Evolutionary conservation across 2,113 vertebrate genomes (phyloP).

Genomic region (Clarias gariepinus): DNA sequence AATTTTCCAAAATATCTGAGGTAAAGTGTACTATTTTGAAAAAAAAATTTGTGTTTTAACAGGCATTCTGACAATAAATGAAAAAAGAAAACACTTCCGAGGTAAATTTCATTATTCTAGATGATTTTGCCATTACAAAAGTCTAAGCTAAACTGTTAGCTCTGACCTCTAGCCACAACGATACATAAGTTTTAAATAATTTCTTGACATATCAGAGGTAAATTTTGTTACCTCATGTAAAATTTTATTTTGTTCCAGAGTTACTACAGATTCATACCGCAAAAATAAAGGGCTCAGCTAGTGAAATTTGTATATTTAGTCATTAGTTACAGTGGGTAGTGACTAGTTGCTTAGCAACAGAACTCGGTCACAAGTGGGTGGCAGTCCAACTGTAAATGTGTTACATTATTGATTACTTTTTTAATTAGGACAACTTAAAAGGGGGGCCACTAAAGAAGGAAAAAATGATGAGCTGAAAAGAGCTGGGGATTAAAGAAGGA

Average conservation of each 20-base stretch:
- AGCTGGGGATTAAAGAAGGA: neutral
- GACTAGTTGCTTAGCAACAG: neutral
- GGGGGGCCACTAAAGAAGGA: rapidly evolving
- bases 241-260: neutral
- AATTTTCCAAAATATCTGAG: neutral
- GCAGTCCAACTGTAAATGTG: neutral
- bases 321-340: neutral
- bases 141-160: too few species aligned
- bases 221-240: neutral
- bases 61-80: too few species aligned
- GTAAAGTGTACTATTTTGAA: too few species aligned
- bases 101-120: too few species aligned
- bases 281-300: neutral
- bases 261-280: neutral
- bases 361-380: neutral
- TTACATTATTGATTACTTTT: neutral
- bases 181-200: too few species aligned
- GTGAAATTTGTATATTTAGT: neutral
- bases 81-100: too few species aligned
- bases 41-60: too few species aligned
- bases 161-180: too few species aligned
- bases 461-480: neutral
- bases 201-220: too few species aligned
- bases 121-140: too few species aligned
- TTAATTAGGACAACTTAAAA: neutral